These are phyloP conservation scores for Deilephila elpenor DNA, from an alignment of 2,888 invertebrate species.

Conservation along the genomic window DNA sequence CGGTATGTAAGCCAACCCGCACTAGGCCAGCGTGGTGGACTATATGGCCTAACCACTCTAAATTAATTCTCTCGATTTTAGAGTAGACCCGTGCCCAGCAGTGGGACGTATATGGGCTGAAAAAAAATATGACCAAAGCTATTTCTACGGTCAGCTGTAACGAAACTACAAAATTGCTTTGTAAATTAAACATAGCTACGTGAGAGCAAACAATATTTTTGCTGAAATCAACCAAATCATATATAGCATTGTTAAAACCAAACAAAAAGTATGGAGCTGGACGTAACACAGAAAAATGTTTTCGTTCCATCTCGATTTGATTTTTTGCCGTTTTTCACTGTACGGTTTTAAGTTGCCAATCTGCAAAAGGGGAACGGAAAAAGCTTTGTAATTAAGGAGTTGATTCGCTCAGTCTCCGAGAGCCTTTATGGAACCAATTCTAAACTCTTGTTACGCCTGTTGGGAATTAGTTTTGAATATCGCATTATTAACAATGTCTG, in stretches of 20 bases:
- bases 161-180: no score
- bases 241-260: not conserved
- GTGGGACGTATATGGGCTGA: no score
- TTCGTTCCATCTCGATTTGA: constrained; percentile 37
- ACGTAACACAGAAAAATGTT: constrained; percentile 26
- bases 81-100: no score
- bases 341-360: constrained; percentile 48
- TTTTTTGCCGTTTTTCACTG: constrained; percentile 43
- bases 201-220: not conserved
- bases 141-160: no score
- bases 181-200: not conserved
- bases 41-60: no score
- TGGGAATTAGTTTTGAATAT: constrained; percentile 37
- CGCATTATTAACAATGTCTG: constrained; percentile 36
- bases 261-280: not conserved
- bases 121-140: no score
- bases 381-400: constrained; percentile 59
- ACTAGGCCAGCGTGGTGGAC: no score
- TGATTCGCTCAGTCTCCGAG: constrained; percentile 51
- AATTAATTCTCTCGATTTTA: no score
- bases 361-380: constrained; percentile 51
- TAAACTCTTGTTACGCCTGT: constrained; percentile 41
- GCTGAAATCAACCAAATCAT: not conserved
- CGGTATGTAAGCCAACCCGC: fast-evolving
- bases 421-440: constrained; percentile 48